Percentiles rank a stretch among this genome's conserved stretches.
phyloP scores from a whole-genome alignment of 2,113 vertebrate genomes.

The Erinaceus europaeus region DNA sequence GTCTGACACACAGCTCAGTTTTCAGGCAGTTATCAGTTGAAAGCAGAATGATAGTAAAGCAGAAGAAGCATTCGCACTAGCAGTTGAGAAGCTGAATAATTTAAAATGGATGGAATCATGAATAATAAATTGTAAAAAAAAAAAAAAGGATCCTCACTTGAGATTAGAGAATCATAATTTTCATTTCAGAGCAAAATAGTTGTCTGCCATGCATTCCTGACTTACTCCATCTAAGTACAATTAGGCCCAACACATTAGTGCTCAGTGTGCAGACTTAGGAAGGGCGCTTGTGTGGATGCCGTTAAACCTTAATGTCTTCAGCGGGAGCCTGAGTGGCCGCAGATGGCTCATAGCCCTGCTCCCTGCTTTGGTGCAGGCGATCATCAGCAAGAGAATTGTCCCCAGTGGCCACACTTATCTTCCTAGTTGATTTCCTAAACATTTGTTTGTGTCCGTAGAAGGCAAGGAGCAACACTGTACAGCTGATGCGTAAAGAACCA shows the following conservation, averaged over 20 bases:
- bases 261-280: conserved; percentile 59
- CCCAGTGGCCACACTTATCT: conserved; percentile 68
- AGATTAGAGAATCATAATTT: conserved; percentile 78
- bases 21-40: conserved; percentile 66
- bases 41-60: conserved; percentile 65
- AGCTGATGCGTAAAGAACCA: conserved; percentile 15
- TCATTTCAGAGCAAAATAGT: conserved; percentile 69
- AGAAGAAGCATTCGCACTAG: conserved; percentile 76
- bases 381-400: conserved; percentile 66
- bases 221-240: conserved; percentile 74
- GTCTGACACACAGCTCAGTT: neutral
- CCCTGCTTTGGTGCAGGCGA: conserved; percentile 78
- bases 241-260: conserved; percentile 80
- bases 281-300: conserved; percentile 72
- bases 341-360: conserved; percentile 80
- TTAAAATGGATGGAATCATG: conserved; percentile 80
- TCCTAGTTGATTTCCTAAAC: conserved; percentile 60
- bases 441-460: conserved; percentile 56
- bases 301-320: conserved; percentile 83
- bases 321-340: conserved; percentile 80
- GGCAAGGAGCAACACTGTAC: conserved; percentile 34
- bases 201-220: conserved; percentile 69
- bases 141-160: conserved; percentile 67
- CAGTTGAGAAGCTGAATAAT: conserved; percentile 80
- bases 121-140: conserved; percentile 81